Base-by-base conservation (phyloP, 2,888 invertebrate genomes). In the Thera obeliscata region DNA sequence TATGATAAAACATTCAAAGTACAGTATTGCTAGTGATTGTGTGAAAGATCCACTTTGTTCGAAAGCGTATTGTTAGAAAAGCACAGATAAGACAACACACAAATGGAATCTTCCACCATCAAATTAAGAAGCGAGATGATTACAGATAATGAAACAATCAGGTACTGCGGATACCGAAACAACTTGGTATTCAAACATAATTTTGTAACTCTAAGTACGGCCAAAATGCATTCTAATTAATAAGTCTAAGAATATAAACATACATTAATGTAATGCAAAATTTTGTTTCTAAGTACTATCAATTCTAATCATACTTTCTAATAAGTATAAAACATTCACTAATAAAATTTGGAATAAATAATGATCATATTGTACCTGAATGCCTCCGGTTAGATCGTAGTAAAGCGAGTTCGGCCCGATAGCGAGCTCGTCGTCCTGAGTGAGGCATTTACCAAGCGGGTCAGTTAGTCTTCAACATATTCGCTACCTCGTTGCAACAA, bases 331-430 rank as follows among this genome's bases (percentile, higher is more conserved):
- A 67, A 72, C 72, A 74, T 69, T 54, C 64, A 67, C 72, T 75
- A 75, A 67, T 67, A 69, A 73, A 80, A 76, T 80, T 81, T 77
- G 76, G 78, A 82, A 78, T 76, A 78, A 67, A 74, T 74, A 72
- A 72, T 76, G 71, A 69, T 74, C 73, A 77, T 79, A 89, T 46
- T 46, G 90, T 93, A 93, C 93, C 93, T 93, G 93, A 92, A 91
- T 91, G 91, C 93, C 93, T 92, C 93, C 93, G 85, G 92, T 89
- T 89, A 93, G 88, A 87, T 93, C 92, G 93, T 93, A 91, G 93
- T 91, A 93, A 86, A 91, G 93, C 87, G 93, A 92, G 90, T 92
- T 89, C 87, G 92, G 88, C 83, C 91, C 92, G 87, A 93, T 88
- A 76, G 90, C 93, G 87, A 91, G 89, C 87, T 93, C 93, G 87